Base-by-base conservation (phyloP, 1,140 invertebrate species). In the Drosophila pseudoananassae region DNA sequence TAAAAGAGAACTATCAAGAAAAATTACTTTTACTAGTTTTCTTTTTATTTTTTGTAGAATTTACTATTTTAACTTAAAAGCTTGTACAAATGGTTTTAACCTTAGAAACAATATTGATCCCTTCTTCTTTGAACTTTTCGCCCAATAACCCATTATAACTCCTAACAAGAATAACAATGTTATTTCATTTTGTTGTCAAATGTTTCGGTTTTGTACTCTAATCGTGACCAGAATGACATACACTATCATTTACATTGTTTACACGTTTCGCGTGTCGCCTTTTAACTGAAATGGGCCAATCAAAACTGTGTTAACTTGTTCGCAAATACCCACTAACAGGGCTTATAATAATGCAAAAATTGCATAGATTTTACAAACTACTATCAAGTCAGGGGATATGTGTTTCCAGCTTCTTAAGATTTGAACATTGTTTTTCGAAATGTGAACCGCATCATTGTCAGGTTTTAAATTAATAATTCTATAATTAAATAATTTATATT, bases 221-320 rank as follows among this genome's bases (percentile, higher is more conserved):
- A 27, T 71, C 47, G 57, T 72, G 49, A 52, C 36, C 31, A 15
- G 31, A 74, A 64, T 53, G 38, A 17, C 23, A 29, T 12, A 36
- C 33, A 36, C n/a, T 15, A 8, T 15, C 40, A 17, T 10, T 10
- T 47, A 61, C 55, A 65, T 47, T 65, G 53, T 61, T 75, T 43
- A 49, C 47, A 56, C 29, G 40, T 55, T 38, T 84, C 57, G 81
- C 81, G 69, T 85, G 81, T 23, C 12, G 10, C 23, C 14, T n/a
- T 7, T 27, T 25, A 59, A 54, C 43, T 29, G 29, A 50, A 60
- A 54, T 64, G 52, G 38, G 14, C 12, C 40, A 73, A 47, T 71
- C 23, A n/a, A 23, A 20, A 15, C 6, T 33, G n/a, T 73, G 57
- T 64, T 45, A 76, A 80, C 9, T 73, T 69, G 66, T 57, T 71